These are phyloP conservation scores for Potamarius usumacintae DNA, from an alignment of 2,113 vertebrate species.

Conservation along the genomic window DNA sequence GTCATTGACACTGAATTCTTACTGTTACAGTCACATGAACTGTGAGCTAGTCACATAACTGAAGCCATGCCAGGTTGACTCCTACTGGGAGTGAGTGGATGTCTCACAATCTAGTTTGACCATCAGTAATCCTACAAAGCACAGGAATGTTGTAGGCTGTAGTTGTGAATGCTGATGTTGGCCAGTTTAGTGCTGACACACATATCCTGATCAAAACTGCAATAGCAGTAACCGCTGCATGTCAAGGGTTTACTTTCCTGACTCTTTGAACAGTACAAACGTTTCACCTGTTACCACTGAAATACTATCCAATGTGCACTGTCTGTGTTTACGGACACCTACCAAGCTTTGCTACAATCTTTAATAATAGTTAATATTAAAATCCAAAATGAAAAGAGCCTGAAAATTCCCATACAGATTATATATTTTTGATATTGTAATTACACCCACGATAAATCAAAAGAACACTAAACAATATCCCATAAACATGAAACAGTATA, in stretches of 20 bases:
- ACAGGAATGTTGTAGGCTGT: conserved; percentile 58
- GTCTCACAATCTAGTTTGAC: conserved; percentile 64
- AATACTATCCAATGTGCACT: background rate
- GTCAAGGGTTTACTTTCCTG: background rate
- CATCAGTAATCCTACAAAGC: conserved; percentile 61
- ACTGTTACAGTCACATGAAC: conserved; percentile 61
- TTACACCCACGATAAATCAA: background rate
- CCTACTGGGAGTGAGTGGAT: conserved; percentile 58
- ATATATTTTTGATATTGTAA: background rate
- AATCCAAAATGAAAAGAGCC: background rate
- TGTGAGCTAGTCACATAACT: conserved; percentile 26
- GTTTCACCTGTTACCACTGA: background rate
- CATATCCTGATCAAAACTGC: conserved; percentile 49
- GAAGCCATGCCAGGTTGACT: conserved; percentile 56
- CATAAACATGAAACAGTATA: background rate
- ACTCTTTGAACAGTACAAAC: background rate
- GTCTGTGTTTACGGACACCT: background rate
- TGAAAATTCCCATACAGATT: background rate
- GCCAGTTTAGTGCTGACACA: conserved; percentile 8
- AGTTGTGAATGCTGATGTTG: conserved; percentile 53
- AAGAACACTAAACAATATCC: background rate
- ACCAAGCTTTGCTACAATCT: background rate
- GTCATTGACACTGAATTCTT: background rate
- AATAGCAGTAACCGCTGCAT: conserved; percentile 1
- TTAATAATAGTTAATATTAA: background rate